Conservation (phyloP, 2,113 vertebrate species). For the Nothobranchius furzeri region DNA sequence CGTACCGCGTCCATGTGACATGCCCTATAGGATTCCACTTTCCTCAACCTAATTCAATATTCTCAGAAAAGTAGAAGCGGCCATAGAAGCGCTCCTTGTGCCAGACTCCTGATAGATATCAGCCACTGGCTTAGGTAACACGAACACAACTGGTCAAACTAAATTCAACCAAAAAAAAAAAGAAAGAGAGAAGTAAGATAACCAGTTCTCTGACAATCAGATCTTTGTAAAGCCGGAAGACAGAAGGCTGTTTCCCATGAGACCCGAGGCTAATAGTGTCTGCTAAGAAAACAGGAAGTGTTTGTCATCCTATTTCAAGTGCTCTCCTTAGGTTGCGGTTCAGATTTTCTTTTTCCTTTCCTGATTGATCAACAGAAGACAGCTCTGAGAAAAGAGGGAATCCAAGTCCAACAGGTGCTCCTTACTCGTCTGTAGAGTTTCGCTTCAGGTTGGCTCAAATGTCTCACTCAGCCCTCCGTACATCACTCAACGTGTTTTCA, state of each 20-base stretch:
- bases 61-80: conserved; percentile 19
- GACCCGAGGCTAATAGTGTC: conserved; percentile 57
- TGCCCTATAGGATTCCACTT: conserved; percentile 20
- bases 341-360: conserved; percentile 16
- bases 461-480: conserved; percentile 1
- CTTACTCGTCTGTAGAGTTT: conserved; percentile 19
- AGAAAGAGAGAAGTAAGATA: conserved; percentile 44
- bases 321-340: conserved; percentile 13
- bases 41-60: conserved; percentile 46
- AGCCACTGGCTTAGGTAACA: conserved; percentile 67
- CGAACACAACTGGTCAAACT: conserved; percentile 31
- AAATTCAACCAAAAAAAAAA: conserved; percentile 35
- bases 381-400: conserved; percentile 3
- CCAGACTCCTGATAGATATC: conserved; percentile 50
- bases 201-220: conserved; percentile 56
- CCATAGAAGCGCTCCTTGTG: conserved; percentile 53
- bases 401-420: conserved; percentile 39
- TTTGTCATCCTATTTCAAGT: conserved; percentile 31
- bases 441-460: conserved; percentile 3
- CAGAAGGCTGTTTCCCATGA: conserved; percentile 49
- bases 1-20: conserved; percentile 39
- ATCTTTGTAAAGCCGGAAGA: conserved; percentile 57
- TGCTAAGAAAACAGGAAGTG: conserved; percentile 61
- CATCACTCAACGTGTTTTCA: conserved; percentile 39
- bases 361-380: conserved; percentile 5